phyloP scores from a whole-genome alignment of 2,113 vertebrate species.

The Oryzias curvinotus region DNA sequence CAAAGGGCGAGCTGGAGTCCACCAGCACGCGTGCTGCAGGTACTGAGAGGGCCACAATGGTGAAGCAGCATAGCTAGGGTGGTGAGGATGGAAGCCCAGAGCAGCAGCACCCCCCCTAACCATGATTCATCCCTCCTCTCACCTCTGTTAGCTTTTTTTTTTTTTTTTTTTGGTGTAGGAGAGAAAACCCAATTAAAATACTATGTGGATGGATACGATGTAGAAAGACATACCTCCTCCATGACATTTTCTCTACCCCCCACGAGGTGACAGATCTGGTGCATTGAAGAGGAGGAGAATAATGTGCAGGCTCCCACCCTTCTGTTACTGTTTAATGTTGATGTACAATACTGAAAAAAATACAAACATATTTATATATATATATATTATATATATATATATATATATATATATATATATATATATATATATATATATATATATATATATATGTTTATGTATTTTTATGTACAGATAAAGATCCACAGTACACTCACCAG shows the following conservation, averaged over 20 bases:
- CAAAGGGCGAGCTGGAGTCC: slow-evolving; percentile 28
- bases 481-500: slow-evolving; percentile 15
- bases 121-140: slow-evolving; percentile 68
- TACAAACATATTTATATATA: background rate
- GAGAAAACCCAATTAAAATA: slow-evolving; percentile 79
- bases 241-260: slow-evolving; percentile 71
- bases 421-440: slow-evolving; percentile 16
- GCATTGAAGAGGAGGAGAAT: slow-evolving; percentile 61
- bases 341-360: slow-evolving; percentile 57
- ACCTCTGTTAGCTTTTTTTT: slow-evolving; percentile 53
- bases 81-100: slow-evolving; percentile 66
- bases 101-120: slow-evolving; percentile 36
- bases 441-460: slow-evolving; percentile 14
- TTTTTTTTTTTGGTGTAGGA: slow-evolving; percentile 23
- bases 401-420: slow-evolving; percentile 15
- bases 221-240: slow-evolving; percentile 74
- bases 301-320: slow-evolving; percentile 53
- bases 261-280: slow-evolving; percentile 71
- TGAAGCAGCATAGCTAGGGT: slow-evolving; percentile 64
- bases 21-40: background rate
- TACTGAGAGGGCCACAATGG: slow-evolving; percentile 42
- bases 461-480: background rate
- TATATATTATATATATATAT: too few relatives aligned
- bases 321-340: slow-evolving; percentile 69
- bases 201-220: slow-evolving; percentile 75